Evolutionary conservation across 2,888 invertebrate species (phyloP).

Genomic region (Oscheius sp.): DNA sequence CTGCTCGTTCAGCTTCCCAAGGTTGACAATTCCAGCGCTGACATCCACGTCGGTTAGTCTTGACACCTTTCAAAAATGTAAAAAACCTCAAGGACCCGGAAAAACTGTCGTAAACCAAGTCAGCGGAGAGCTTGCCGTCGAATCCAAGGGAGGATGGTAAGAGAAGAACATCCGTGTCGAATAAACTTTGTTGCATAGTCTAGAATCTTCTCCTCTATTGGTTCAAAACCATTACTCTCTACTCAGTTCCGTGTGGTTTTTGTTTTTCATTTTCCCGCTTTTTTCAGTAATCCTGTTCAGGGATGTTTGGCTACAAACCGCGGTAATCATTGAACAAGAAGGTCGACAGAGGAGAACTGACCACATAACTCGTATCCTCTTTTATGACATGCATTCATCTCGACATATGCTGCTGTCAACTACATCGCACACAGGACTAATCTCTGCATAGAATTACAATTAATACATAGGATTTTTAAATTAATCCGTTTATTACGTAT

Average conservation of each 20-base stretch:
- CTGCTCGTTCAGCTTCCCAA: conserved; percentile 23
- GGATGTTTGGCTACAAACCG: no score
- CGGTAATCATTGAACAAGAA: no score
- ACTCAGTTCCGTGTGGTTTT: neutral
- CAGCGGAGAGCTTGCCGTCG: conserved; percentile 16
- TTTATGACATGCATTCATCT: neutral
- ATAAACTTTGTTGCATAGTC: conserved; percentile 18
- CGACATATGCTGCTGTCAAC: no score
- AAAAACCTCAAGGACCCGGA: conserved; percentile 6
- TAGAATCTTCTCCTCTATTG: no score
- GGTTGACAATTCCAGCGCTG: conserved; percentile 9
- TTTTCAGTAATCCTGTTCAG: neutral
- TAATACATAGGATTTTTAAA: no score
- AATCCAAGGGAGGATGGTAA: conserved; percentile 34
- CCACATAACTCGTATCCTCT: no score
- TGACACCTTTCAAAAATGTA: neutral
- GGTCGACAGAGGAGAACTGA: no score
- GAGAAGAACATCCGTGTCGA: neutral
- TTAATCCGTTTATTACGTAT: no score
- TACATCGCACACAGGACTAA: no score
- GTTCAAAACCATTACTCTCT: neutral
- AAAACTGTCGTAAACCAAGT: conserved; percentile 14
- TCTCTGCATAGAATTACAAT: no score
- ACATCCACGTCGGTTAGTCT: conserved; percentile 10
- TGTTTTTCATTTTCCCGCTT: no score